Base-by-base conservation (phyloP, 2,113 vertebrate genomes). In the Colius striatus region DNA sequence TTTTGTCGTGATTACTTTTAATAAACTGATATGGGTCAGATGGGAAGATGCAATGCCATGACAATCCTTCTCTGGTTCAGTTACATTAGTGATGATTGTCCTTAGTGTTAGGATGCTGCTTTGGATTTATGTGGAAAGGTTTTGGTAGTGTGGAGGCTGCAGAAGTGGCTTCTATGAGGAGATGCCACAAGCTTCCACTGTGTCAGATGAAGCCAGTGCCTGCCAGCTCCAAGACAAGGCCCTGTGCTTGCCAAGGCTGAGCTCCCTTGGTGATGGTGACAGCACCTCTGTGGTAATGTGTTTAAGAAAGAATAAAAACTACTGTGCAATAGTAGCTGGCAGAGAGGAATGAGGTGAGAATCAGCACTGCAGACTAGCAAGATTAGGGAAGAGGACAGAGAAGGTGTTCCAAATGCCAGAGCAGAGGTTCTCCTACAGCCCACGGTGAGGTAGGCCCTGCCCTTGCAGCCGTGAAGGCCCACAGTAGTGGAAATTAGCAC, bases 401-500 rank as follows among this genome's bases (percentile, higher is more conserved):
- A 5, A 53, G 12, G 5, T 68, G 23, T 13, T 60, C 4, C 0
- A 1, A 2, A 3, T 5, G 3, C 10, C 2, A 0, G 29, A 77
- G 48, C 36, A 72, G 22, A 62, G 38, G 54, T 22, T 86, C 10
- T 5, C 7, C 6, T 36, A 53, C 34, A 53, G 48, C 15, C 26
- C 0, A 0, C 26, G 12, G 17, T 27, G 27, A 41, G 17, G 62
- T 34, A 41, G 7, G 4, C 1, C 26, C 2, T 43, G 10, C 22
- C 16, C 4, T 29, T 66, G 47, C 41, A 65, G 10, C 34, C 23
- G 11, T 62, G 34, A 25, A 34, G 58, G n/a, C 22, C 12, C 10
- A 16, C 16, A 20, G 17, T 34, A 18, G 36, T 61, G 23, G 41
- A 55, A 18, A 10, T 45, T 60, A 16, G 16, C 14, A 27, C 30